Base-by-base conservation (phyloP, 2,888 invertebrate genomes). In the Erynnis tages region DNA sequence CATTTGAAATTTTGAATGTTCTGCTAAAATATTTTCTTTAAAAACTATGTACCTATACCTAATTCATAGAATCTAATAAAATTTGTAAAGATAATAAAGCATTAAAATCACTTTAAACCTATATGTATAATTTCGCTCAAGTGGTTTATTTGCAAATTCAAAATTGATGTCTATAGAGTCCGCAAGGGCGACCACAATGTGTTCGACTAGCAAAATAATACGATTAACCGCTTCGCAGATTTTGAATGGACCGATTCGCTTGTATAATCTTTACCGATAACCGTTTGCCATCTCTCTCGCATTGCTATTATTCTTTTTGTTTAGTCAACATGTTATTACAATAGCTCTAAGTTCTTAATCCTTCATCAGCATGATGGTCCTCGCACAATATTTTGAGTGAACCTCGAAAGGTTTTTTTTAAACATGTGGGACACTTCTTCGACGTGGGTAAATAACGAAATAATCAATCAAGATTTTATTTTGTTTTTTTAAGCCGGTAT, bases 181-280 rank as follows among this genome's bases (percentile, higher is more conserved):
- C 47, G 27, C 43, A 55, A 56, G 45, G 53, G 43, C 38, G 43
- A 49, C 40, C 32, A 64, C 63, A 71, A 68, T 62, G 54, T 55
- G 57, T 54, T 61, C 61, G 64, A 70, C 72, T 76, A 70, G 71
- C 73, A 68, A 71, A 69, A 76, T 80, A 81, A 82, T 79, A 61
- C 74, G 78, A 80, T 50, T 50, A 34, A 17, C n/a, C 43, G 50
- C 50, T 43, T 50, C 50, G 27, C 35, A 2, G 34, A 14, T 6
- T 34, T 29, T 19, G 27, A 43, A 50, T 50, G 13, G 32, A 29
- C 13, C 35, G 43, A 50, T 43, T 43, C 50, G 19, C 27, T 50
- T 50, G 34, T 43, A 13, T 27, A 35, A 49, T 41, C 49, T 40
- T 13, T 23, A 40, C 40, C 13, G 21, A 40, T 40, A 14, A 38